Evolutionary conservation across 1,140 invertebrate species (phyloP).

Genomic region (Scaptomyza graminum): DNA sequence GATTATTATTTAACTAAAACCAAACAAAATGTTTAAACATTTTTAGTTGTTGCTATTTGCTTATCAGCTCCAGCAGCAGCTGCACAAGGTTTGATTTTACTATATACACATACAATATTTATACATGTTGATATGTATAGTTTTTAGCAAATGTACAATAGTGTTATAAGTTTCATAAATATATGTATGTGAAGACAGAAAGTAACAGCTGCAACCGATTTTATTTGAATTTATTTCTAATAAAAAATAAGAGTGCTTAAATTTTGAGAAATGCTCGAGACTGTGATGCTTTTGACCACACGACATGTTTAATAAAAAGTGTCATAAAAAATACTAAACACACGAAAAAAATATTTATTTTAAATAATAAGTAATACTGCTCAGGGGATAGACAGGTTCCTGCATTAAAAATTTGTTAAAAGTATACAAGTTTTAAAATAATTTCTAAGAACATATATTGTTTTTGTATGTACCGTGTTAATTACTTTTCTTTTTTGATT

Average conservation of each 20-base stretch:
- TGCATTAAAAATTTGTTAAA: neutral
- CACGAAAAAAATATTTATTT: neutral
- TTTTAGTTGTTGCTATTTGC: slow-evolving; percentile 39
- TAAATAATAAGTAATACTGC: no score
- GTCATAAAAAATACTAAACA: slow-evolving; percentile 43
- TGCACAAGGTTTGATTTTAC: slow-evolving; percentile 23
- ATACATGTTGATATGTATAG: neutral
- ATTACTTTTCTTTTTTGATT: neutral
- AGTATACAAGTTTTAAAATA: neutral
- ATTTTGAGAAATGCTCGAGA: slow-evolving; percentile 12
- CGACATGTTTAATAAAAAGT: slow-evolving; percentile 43
- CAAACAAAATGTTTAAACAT: slow-evolving; percentile 47
- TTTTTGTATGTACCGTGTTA: neutral
- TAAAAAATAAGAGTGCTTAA: slow-evolving; percentile 5
- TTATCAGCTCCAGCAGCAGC: slow-evolving; percentile 63
- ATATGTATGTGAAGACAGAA: slow-evolving; percentile 40
- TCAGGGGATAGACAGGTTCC: neutral
- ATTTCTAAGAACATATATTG: neutral
- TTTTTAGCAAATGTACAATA: no score
- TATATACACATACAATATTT: slow-evolving; percentile 1
- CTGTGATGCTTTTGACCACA: slow-evolving; percentile 3
- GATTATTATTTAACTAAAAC: slow-evolving; percentile 72
- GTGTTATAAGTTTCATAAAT: slow-evolving; percentile 61
- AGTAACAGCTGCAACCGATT: slow-evolving; percentile 66
- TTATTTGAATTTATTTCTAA: slow-evolving; percentile 2